Evolutionary conservation across 2,797 vertebrate genomes (phyloP).

Genomic region (Pangasius krempfi): DNA sequence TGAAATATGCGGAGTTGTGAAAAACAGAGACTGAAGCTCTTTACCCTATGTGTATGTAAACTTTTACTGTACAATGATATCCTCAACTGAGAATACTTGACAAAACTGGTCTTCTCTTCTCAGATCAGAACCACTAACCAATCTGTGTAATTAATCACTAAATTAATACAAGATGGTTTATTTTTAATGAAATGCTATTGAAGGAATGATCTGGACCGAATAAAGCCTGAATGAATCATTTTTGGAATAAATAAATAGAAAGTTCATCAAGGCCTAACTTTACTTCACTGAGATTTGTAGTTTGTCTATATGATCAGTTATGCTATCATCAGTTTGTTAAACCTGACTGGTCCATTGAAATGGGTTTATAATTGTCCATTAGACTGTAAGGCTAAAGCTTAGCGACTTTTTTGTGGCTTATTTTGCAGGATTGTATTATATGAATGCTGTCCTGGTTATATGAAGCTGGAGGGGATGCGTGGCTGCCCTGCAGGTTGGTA

Average conservation of each 20-base stretch:
- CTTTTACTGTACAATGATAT: too few relatives aligned
- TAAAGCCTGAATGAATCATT: background rate
- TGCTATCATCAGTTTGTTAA: background rate
- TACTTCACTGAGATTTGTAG: background rate
- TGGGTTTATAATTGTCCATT: background rate
- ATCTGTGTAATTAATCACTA: background rate
- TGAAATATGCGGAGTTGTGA: too few relatives aligned
- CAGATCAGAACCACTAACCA: background rate
- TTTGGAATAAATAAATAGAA: background rate
- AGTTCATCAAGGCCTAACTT: background rate
- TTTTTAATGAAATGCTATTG: background rate
- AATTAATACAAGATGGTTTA: background rate
- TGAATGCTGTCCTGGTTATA: constrained; percentile 97
- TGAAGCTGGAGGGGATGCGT: constrained; percentile 83
- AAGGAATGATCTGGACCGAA: background rate
- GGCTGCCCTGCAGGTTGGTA: constrained; percentile 92
- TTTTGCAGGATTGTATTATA: constrained; percentile 82
- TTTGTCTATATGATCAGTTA: background rate
- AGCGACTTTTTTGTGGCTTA: background rate
- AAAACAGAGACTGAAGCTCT: too few relatives aligned
- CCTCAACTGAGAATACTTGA: background rate
- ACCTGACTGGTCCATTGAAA: background rate
- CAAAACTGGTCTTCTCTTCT: background rate
- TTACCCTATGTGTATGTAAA: too few relatives aligned
- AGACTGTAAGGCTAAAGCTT: background rate